Base-by-base conservation (phyloP, 2,113 vertebrate genomes). In the Oreochromis aureus region DNA sequence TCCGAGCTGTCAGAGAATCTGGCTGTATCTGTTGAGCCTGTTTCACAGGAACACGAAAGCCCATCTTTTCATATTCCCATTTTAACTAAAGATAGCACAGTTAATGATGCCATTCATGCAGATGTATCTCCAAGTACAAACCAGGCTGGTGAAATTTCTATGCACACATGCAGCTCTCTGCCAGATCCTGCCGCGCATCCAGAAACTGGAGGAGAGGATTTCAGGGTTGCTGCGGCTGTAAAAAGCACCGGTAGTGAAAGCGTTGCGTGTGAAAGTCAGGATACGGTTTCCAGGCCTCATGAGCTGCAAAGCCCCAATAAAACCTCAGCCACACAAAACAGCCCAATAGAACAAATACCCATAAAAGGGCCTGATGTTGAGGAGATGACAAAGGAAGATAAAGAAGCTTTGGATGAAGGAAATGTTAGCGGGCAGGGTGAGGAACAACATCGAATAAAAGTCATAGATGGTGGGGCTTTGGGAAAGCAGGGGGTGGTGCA, bases 331-430 rank as follows among this genome's bases (percentile, higher is more conserved):
- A 73, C 88, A 91, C 89, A 93, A 84, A 91, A 66, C 83, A 55
- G 82, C 81, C 24, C 71, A 84, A 85, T 41, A 44, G 54, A 44
- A 78, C 86, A 80, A 82, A 90, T 81, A 55, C 24, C 89, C 83
- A 86, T 92, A 90, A 93, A 94, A 91, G 91, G 89, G 30, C 58
- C 91, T 63, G 84, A 89, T 88, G 83, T 73, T 36, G 90, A 86
- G 56, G 84, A 89, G 84, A 88, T 87, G 59, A 80, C 86, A 81
- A 82, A 80, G 30, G 85, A 87, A 84, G 89, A 90, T 82, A 81
- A 84, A 88, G 88, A 84, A 80, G 58, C 82, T 51, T 91, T 81
- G 58, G 83, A 83, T 12, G 12, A 85, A 90, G 89, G 91, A 89
- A 89, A 85, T 81, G 53, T 82, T 69, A 59, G 58, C 87, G 87